Base-by-base conservation (phyloP, 2,888 invertebrate genomes). In the Phrixothrix hirtus region DNA sequence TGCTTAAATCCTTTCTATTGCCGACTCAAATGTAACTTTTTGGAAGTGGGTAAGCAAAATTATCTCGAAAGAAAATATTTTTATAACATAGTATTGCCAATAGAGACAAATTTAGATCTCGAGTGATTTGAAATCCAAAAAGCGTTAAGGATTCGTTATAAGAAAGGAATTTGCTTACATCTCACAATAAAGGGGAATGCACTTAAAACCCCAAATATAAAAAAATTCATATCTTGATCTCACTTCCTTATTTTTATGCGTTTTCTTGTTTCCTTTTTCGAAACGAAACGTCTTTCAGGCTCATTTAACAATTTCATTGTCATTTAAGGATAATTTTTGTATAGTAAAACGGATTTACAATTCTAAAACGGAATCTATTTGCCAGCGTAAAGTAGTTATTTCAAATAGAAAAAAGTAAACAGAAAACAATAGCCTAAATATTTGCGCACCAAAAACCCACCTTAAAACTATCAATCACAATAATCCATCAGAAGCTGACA, bases 221-320 rank as follows among this genome's bases (percentile, higher is more conserved):
- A 45, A 44, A 44, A 45, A 27, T 14, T 45, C 45, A 45, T 45
- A 45, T 45, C 45, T 36, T 30, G 45, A 45, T 45, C 30, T 29
- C 29, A 37, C 45, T 36, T 45, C 10, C 34, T 34, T 35, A 36
- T 36, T 42, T 35, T 52, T 17, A 36, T 39, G 17, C 30, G 30
- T 30, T 37, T 38, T 35, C 31, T 38, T 42, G 41, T 45, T 51
- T 51, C 51, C 36, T 32, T 45, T 34, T 45, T 45, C 41, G 26
- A 36, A 26, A 50, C 34, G 9, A 21, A 44, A 26, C 32, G 39
- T 29, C 45, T 51, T 53, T 54, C 54, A 34, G 31, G 32, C 27
- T 44, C 54, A 54, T 54, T 54, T 54, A 49, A 16, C 54, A 54
- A 54, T 54, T 54, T 44, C 32, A 17, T 15, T 42, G 41, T 35